Base-by-base conservation (phyloP, 2,113 vertebrate genomes). In the Uria lomvia region DNA sequence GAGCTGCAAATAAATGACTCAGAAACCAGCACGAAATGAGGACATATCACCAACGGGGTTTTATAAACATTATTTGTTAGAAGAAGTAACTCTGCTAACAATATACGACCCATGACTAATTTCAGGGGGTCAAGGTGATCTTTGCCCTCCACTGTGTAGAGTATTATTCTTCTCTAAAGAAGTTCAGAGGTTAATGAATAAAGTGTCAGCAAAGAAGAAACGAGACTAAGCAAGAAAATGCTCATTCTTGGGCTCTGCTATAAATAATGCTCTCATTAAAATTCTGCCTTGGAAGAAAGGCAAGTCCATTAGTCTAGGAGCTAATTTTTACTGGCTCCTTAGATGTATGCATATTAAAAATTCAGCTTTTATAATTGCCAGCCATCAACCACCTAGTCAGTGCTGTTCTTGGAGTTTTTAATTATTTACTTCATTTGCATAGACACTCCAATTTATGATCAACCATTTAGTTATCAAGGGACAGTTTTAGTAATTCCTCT, bases 341-440 rank as follows among this genome's bases (percentile, higher is more conserved):
- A 98, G 97, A 98, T 98, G 97, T 98, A 97, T 98, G 97, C 96
- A 93, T 98, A 98, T 98, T 98, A 98, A 98, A 98, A 98, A 98
- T 98, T 97, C 98, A 98, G 98, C 92, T 97, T 98, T 98, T 98
- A 97, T 98, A 98, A 98, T 98, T 98, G 98, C 98, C 97, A 98
- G 97, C 97, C 98, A 98, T 98, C 98, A 98, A 98, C 98, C 95
- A 98, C 98, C 98, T 97, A 98, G 98, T 98, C 97, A 98, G 97
- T 97, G 97, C 96, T 98, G 97, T 98, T 98, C 97, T 97, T 97
- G 96, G 97, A 97, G 98, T 86, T 98, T 98, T 98, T 98, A 98
- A 98, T 98, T 98, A 98, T 98, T 98, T 98, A 98, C 97, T 98
- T 98, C 98, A 98, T 98, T 98, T 98, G 98, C 98, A 98, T 98